A percentile compares a stretch with the other conserved stretches of the same genome.
Evolutionary conservation across 1,140 invertebrate species (phyloP).

Genomic region (Drosophila truncata): DNA sequence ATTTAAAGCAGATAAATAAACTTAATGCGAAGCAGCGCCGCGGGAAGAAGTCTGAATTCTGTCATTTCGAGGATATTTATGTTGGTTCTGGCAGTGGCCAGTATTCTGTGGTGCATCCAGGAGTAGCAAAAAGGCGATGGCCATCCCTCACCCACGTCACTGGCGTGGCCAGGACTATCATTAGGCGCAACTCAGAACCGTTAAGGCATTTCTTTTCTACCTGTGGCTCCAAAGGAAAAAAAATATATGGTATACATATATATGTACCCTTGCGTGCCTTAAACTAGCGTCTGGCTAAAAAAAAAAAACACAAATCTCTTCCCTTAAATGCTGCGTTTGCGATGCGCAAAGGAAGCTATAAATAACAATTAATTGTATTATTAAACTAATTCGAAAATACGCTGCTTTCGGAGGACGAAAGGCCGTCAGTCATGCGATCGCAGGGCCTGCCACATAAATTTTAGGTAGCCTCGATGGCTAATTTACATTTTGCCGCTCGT

Average conservation of each 20-base stretch:
- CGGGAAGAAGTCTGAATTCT: constrained; percentile 31
- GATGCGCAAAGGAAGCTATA: constrained; percentile 71
- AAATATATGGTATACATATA: too few species aligned
- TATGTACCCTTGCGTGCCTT: constrained; percentile 63
- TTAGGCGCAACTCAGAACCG: constrained; percentile 52
- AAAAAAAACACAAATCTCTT: neutral
- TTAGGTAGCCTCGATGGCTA: constrained; percentile 48
- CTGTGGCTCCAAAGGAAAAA: constrained; percentile 4
- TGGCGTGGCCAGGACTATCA: constrained; percentile 40
- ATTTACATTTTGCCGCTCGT: constrained; percentile 75
- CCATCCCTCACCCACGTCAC: constrained; percentile 32
- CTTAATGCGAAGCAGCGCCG: constrained; percentile 68
- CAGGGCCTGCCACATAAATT: constrained; percentile 65
- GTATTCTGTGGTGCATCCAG: constrained; percentile 26
- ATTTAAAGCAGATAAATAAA: constrained; percentile 82
- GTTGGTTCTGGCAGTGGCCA: constrained; percentile 4
- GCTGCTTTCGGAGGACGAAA: constrained; percentile 56
- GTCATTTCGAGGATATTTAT: constrained; percentile 48
- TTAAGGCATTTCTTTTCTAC: constrained; percentile 37
- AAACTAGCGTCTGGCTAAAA: constrained; percentile 58
- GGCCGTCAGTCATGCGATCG: constrained; percentile 79
- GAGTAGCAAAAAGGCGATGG: neutral
- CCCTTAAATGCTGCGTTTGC: constrained; percentile 54
- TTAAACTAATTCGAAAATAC: constrained; percentile 75
- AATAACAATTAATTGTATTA: constrained; percentile 83